Evolutionary conservation across 2,797 vertebrate species (phyloP), one percentile per base, ranked within the genome.

Genomic region (Apogon hyalosoma): DNA sequence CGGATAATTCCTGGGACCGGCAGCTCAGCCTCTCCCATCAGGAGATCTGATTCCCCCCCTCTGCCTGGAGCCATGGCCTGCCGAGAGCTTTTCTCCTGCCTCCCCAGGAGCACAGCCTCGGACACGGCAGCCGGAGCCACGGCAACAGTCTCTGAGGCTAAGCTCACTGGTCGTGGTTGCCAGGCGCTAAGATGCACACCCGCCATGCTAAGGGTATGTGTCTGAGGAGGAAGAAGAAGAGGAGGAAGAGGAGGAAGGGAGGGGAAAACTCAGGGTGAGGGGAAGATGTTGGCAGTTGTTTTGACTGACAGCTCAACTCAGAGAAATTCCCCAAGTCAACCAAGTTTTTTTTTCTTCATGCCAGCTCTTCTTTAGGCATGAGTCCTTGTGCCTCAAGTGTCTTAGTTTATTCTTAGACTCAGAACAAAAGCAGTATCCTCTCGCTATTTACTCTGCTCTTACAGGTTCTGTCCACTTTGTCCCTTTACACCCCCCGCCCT

Each of bases 1-100:
- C 85, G 13, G 96, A 98, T 96, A 96, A 97, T 96, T 96, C 96
- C 94, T 94, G 92, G 94, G 95, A 94, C 92, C 94, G 92, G 95
- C 72, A 58, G 87, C 90, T 90, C 90, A 87, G 90, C 94, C 96
- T 94, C 92, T 95, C 96, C 95, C 92, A 93, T 94, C 93, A 85
- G 95, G 96, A 95, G 92, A 94, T 87, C 94, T 96, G 95, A 95
- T 97, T 96, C 95, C 94, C 93, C 94, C 95, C 95, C 96, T 96
- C 87, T 59, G 96, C 95, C 96, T 98, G 97, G 98, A 99, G 98
- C 97, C 97, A 97, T 92, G 88, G 96, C 97, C 95, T 96, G 96
- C 95, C 88, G 96, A 92, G 97, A 93, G 93, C 95, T 94, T 97
- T 98, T 96, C 96, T 95, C 93, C 88, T 80, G 78, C 93, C 94